Evolutionary conservation across 2,797 vertebrate genomes (phyloP).

Genomic region (Pagetopsis macropterus): DNA sequence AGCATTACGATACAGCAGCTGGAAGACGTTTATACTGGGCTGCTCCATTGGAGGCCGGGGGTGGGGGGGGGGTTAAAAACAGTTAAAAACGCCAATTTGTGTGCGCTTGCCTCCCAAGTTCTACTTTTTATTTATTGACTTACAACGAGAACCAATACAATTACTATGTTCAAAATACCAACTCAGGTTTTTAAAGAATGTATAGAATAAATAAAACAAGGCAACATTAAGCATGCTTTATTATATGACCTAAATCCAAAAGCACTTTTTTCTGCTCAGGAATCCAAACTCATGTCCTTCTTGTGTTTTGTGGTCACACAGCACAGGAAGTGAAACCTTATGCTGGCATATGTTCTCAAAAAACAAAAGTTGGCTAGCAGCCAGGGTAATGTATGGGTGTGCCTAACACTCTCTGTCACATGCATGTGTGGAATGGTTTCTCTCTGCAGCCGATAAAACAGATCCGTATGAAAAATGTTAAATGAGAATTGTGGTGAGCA

Average conservation of each 20-base stretch:
- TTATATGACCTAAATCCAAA: too few species aligned
- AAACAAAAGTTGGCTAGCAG: slow-evolving; percentile 8
- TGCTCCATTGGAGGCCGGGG: slow-evolving; percentile 18
- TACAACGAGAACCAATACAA: too few species aligned
- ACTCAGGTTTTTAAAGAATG: too few species aligned
- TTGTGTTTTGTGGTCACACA: slow-evolving; percentile 21
- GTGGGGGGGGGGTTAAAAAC: neutral
- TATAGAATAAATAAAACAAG: too few species aligned
- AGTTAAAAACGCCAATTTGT: neutral
- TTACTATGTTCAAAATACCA: too few species aligned
- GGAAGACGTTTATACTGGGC: slow-evolving; percentile 57
- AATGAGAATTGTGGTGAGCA: slow-evolving; percentile 39
- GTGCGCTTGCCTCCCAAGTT: slow-evolving; percentile 9
- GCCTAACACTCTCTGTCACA: neutral
- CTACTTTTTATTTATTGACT: neutral
- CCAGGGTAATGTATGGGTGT: slow-evolving; percentile 41
- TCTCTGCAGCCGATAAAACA: slow-evolving; percentile 12
- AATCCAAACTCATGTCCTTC: neutral
- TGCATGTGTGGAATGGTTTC: slow-evolving; percentile 29
- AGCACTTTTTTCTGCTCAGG: too few species aligned
- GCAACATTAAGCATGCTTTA: too few species aligned
- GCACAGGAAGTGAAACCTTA: slow-evolving; percentile 46
- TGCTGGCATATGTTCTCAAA: slow-evolving; percentile 25
- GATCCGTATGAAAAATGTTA: slow-evolving; percentile 58
- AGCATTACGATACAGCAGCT: slow-evolving; percentile 51